phyloP scores from a whole-genome alignment of 2,888 invertebrate species.

The Eurois occulta region DNA sequence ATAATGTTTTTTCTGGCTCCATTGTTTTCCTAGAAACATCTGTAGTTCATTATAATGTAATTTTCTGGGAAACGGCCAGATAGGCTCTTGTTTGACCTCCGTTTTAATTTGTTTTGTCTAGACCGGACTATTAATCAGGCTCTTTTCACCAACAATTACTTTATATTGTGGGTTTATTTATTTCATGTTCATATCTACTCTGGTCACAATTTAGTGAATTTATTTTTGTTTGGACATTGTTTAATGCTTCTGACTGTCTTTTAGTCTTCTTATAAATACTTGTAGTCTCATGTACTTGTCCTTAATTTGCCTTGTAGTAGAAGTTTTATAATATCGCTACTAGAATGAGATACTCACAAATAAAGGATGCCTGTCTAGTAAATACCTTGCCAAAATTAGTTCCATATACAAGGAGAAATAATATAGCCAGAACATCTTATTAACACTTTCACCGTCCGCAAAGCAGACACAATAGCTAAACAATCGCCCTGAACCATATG shows the following conservation, averaged over 20 bases:
- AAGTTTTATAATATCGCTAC: not conserved
- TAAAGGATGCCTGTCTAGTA: not conserved
- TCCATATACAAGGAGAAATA: too few species aligned
- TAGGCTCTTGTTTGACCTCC: slow-evolving; percentile 42
- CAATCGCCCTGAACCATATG: too few species aligned
- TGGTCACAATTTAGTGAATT: not conserved
- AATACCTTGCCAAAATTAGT: not conserved
- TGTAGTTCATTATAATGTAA: slow-evolving; percentile 44
- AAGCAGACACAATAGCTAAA: too few species aligned
- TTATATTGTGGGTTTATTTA: slow-evolving; percentile 40
- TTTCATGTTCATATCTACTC: slow-evolving; percentile 24
- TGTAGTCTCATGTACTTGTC: not conserved
- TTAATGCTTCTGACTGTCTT: not conserved
- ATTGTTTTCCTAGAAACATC: slow-evolving; percentile 43
- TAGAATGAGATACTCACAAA: not conserved
- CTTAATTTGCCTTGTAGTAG: not conserved
- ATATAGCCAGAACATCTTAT: too few species aligned
- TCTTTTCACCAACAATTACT: slow-evolving; percentile 44
- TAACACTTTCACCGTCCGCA: too few species aligned
- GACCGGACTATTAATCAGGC: slow-evolving; percentile 51
- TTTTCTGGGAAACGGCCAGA: slow-evolving; percentile 42
- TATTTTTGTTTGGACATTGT: slow-evolving; percentile 3
- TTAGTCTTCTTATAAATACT: not conserved
- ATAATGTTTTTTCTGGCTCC: slow-evolving; percentile 7
- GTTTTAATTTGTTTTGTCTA: slow-evolving; percentile 60